These are phyloP conservation scores for Carcina quercana DNA, from an alignment of 2,888 invertebrate genomes.

Conservation along the genomic window DNA sequence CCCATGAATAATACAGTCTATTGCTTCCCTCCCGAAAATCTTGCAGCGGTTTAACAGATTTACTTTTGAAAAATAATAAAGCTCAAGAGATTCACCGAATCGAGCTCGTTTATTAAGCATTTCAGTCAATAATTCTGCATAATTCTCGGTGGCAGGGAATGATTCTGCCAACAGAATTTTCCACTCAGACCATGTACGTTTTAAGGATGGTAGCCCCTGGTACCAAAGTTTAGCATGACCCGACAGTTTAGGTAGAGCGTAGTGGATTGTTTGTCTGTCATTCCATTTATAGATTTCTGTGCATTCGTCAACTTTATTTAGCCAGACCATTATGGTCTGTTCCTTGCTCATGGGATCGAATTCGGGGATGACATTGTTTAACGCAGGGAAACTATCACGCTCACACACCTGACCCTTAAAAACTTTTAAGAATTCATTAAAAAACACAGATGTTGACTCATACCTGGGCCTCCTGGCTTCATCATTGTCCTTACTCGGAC, in stretches of 20 bases:
- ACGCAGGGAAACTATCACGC: background rate
- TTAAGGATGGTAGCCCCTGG: constrained; percentile 10
- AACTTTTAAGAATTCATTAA: background rate
- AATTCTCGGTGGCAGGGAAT: constrained; percentile 1
- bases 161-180: background rate
- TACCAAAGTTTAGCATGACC: constrained; percentile 16
- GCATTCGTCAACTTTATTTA: background rate
- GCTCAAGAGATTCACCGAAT: constrained; percentile 1
- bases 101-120: background rate
- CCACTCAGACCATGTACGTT: constrained; percentile 2
- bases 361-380: background rate
- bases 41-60: constrained; percentile 3
- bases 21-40: constrained; percentile 2
- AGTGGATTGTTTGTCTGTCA: constrained; percentile 6
- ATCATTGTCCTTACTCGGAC: too few species aligned
- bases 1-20: background rate
- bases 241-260: constrained; percentile 8
- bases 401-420: background rate
- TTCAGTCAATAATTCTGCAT: constrained; percentile 1
- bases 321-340: background rate
- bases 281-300: background rate
- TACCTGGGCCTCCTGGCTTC: too few species aligned
- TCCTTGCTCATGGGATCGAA: background rate
- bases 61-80: too few species aligned
- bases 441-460: background rate